Percentiles rank a stretch among this genome's conserved stretches.
Conservation (phyloP, 1,140 invertebrate species). For the Melipona quadrifasciata region DNA sequence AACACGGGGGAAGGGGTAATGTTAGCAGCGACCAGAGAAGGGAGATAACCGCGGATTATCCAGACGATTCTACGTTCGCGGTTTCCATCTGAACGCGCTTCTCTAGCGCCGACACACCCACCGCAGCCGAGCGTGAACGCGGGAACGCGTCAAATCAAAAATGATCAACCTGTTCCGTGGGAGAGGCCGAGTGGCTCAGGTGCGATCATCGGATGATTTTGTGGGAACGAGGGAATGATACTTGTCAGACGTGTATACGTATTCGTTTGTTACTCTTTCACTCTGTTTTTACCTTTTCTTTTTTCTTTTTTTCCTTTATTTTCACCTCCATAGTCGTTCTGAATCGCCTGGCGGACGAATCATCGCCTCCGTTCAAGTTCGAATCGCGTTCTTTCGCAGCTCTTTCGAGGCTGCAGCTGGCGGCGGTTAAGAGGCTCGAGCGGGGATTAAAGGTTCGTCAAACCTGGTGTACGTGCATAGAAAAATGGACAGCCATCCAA, state of each 20-base stretch:
- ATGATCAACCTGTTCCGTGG: neutral
- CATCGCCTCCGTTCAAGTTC: constrained; percentile 36
- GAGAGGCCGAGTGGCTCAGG: neutral
- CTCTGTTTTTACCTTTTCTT: no score
- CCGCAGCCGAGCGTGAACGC: neutral
- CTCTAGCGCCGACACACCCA: constrained; percentile 48
- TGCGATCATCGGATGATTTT: neutral
- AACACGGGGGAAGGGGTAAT: constrained; percentile 35
- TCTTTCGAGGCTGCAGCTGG: constrained; percentile 44
- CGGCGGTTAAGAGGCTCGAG: constrained; percentile 36
- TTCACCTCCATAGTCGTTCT: constrained; percentile 10
- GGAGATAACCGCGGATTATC: constrained; percentile 21
- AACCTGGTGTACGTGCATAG: neutral
- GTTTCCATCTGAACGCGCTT: neutral
- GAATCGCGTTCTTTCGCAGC: constrained; percentile 46
- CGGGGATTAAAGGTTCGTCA: constrained; percentile 40
- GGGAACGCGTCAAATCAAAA: neutral
- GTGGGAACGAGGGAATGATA: neutral
- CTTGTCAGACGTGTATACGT: neutral
- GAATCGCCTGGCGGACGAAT: constrained; percentile 42
- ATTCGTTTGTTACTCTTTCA: neutral
- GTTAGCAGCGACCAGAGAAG: constrained; percentile 6
- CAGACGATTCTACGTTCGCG: constrained; percentile 46
- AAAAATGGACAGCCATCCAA: neutral
- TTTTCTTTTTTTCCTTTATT: no score